Evolutionary conservation across 2,797 vertebrate genomes (phyloP).

Genomic region (Lycodopsis pacificus): DNA sequence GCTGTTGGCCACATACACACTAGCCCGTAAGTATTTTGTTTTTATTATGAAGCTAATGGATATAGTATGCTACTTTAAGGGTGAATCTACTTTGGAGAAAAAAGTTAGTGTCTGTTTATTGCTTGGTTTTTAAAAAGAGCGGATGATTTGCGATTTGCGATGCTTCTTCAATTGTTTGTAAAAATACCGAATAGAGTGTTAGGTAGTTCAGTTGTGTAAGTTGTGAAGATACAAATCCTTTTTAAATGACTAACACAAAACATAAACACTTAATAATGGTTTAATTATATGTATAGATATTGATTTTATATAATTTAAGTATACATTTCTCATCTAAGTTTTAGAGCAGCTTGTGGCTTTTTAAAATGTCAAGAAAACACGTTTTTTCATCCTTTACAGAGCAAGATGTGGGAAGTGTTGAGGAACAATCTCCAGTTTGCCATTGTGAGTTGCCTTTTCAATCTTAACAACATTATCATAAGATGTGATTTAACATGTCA

Average conservation of each 20-base stretch:
- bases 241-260: neutral
- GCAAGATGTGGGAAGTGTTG: constrained; percentile 80
- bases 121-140: neutral
- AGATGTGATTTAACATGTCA: constrained; percentile 6
- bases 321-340: neutral
- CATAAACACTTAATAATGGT: neutral
- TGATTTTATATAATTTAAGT: neutral
- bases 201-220: neutral
- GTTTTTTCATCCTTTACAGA: constrained; percentile 63
- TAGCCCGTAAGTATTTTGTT: constrained; percentile 86
- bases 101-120: neutral
- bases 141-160: neutral
- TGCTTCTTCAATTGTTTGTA: neutral
- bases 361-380: neutral
- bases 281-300: neutral
- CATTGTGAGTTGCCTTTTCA: constrained; percentile 82
- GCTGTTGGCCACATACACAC: constrained; percentile 76
- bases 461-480: neutral
- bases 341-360: neutral
- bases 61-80: neutral
- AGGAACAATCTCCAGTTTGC: constrained; percentile 81
- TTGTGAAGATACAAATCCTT: neutral
- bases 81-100: neutral
- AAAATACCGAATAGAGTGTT: neutral
- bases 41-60: neutral